Evolutionary conservation across 2,888 invertebrate genomes (phyloP), one percentile per base, ranked within the genome.

Genomic region (Timema cristinae): DNA sequence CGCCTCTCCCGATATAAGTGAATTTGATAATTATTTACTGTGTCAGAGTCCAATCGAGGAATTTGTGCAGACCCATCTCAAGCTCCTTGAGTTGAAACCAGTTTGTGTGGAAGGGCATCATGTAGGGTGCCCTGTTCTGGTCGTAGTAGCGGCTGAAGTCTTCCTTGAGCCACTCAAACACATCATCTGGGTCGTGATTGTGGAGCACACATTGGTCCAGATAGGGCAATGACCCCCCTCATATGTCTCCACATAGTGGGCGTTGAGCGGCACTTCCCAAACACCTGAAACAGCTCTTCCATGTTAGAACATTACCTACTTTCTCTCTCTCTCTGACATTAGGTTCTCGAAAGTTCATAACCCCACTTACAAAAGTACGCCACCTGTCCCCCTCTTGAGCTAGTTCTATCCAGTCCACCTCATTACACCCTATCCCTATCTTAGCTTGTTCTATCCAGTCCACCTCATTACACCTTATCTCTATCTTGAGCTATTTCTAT

Each of bases 21-120:
- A n/a, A n/a, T n/a, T n/a, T n/a, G n/a, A n/a, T n/a, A n/a, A n/a
- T 68, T 76, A 86, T 89, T 87, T 83, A 91, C 91, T 89, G 82
- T 76, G 87, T 86, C 61, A 89, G 84, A 0, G 91, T 89, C 91
- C 94, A 95, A 77, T 91, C 90, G 73, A 96, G 83, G 83, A 96
- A 96, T 82, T 93, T 93, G 77, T 92, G 91, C 2, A 96, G 84
- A 32, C 95, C 95, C 73, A 85, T 85, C 80, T 94, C 94, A 11
- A 94, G 84, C 78, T 89, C 92, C 79, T 92, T 93, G 77, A 91
- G 93, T 81, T 91, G 94, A 86, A 97, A 97, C 97, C 97, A 97
- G 83, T 95, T 96, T 0, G 97, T 96, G 80, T 97, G 97, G 89
- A 95, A 92, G 0, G 95, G 90, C 94, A 95, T 94, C 94, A 95